Evolutionary conservation across 2,797 vertebrate species (phyloP), one percentile per base, ranked within the genome.

Genomic region (Sebastolobus altivelis): DNA sequence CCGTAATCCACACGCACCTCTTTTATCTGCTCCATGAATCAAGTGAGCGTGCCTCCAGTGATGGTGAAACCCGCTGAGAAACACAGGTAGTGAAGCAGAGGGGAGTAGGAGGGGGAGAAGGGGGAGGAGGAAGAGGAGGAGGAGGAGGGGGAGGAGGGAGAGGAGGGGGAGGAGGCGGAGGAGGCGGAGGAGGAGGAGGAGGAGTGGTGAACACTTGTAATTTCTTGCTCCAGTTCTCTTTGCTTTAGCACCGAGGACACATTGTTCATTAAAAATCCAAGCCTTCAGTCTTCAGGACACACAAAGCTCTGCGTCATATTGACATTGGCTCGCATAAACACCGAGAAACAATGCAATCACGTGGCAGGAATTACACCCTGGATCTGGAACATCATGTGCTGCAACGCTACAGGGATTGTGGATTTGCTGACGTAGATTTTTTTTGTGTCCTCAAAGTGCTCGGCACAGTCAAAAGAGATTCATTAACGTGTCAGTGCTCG

Each of bases 191-290:
- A 65, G 43, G 72, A 46, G 33, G 27, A 2, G 43, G 67, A 25
- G 52, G 20, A 27, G 59, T 10, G 27, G 49, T 31, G 73, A 71
- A 71, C 0, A 25, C 72, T 68, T 83, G 75, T 87, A 59, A 92
- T 91, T 87, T 90, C 82, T 85, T 86, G 89, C 89, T 89, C 80
- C 79, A 88, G 43, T 90, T 92, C 66, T 80, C 68, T 76, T 79
- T 67, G 80, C 73, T 78, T 91, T 56, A 67, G 40, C 55, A 59
- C 71, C 1, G 75, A 81, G 90, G 84, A 81, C 81, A 88, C 70
- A 58, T 58, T 79, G 82, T 87, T 92, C 81, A 88, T 87, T 90
- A 89, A 91, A 76, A 87, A 72, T 33, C 80, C 70, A 82, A 83
- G 54, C 40, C 37, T 65, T 65, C 71, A 60, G 79, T 82, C 75